Evolutionary conservation across 2,113 vertebrate species (phyloP).

Genomic region (Antigone vipio): DNA sequence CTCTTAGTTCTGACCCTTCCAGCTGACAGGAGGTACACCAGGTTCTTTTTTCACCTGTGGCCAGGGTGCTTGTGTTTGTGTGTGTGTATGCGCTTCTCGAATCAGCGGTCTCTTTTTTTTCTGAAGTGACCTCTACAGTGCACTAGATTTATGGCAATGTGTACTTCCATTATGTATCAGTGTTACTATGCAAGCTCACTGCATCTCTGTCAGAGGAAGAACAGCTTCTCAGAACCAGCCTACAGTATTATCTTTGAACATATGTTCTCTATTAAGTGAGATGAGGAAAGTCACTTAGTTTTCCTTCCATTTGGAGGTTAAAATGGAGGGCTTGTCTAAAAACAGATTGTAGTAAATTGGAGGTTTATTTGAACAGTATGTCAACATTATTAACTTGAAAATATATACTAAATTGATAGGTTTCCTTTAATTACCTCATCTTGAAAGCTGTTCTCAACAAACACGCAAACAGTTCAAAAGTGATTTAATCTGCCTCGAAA

Average conservation of each 20-base stretch:
- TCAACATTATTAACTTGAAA: constrained; percentile 72
- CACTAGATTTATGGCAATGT: constrained; percentile 6
- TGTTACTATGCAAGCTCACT: constrained; percentile 43
- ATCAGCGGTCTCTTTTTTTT: background rate
- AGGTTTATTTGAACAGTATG: constrained; percentile 74
- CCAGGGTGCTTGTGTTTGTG: background rate
- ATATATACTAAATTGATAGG: constrained; percentile 66
- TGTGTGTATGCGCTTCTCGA: background rate
- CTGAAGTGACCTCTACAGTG: constrained; percentile 23
- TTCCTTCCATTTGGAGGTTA: constrained; percentile 72
- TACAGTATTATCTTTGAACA: constrained; percentile 69
- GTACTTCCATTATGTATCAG: background rate
- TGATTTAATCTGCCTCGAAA: constrained; percentile 66
- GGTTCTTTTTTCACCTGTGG: background rate
- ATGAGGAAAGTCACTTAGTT: constrained; percentile 69
- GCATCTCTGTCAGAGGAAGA: constrained; percentile 49
- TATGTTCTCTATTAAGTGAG: constrained; percentile 74
- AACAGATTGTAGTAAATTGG: constrained; percentile 74
- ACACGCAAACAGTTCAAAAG: constrained; percentile 60
- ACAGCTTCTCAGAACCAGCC: constrained; percentile 55
- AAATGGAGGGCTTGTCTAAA: constrained; percentile 73
- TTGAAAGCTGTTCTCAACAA: constrained; percentile 65
- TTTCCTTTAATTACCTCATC: constrained; percentile 73
- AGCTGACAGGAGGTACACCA: background rate
- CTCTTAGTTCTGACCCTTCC: background rate